phyloP scores from a whole-genome alignment of 2,888 invertebrate genomes.

The Alentia gelatinosa region DNA sequence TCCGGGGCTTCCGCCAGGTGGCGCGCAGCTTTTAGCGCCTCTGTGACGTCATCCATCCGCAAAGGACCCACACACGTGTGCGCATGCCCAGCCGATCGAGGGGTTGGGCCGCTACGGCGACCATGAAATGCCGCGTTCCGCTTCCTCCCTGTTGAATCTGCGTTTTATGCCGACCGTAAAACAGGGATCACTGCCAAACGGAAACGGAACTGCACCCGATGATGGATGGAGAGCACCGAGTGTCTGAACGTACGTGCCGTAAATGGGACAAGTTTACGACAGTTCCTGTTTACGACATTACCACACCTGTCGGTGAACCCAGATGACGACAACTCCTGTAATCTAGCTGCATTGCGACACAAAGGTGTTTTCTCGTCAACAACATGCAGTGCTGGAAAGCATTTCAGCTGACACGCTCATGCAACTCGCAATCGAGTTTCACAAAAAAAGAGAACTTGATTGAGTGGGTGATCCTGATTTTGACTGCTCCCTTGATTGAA shows the following conservation, averaged over 20 bases:
- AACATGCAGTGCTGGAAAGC: no score
- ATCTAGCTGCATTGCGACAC: no score
- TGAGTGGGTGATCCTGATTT: background rate
- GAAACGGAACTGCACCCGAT: background rate
- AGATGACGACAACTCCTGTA: background rate
- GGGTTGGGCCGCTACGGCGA: background rate
- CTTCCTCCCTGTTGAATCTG: background rate
- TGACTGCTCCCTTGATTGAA: background rate
- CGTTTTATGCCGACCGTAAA: background rate
- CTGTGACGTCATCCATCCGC: background rate
- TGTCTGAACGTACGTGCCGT: background rate
- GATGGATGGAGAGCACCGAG: background rate
- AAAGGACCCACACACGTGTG: background rate
- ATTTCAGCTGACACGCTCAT: no score
- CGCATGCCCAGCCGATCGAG: background rate
- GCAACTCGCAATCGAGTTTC: no score
- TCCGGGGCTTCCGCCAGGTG: background rate
- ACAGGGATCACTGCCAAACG: background rate
- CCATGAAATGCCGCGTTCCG: background rate
- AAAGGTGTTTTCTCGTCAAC: no score
- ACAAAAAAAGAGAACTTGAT: constrained; percentile 1
- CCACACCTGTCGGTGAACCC: background rate
- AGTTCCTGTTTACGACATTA: background rate
- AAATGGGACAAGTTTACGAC: background rate
- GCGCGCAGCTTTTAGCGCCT: background rate